Evolutionary conservation across 2,113 vertebrate species (phyloP).

Genomic region (Felis chaus): DNA sequence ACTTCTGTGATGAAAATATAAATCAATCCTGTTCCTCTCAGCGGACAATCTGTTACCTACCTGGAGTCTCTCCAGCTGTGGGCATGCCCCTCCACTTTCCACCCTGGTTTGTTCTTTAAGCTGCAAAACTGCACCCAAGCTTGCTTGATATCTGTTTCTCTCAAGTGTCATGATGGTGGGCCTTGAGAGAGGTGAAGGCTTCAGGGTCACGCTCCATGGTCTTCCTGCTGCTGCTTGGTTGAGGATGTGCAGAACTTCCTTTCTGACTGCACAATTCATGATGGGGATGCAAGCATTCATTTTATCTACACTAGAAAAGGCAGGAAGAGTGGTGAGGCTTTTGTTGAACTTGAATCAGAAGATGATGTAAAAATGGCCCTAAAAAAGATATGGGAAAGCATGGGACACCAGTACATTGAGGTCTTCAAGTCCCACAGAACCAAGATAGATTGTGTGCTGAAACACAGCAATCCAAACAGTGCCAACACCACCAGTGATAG

Average conservation of each 20-base stretch:
- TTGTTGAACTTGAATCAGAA: slow-evolving; percentile 96
- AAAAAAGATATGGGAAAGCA: slow-evolving; percentile 98
- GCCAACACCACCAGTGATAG: slow-evolving; percentile 95
- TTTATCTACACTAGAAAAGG: slow-evolving; percentile 98
- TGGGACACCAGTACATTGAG: slow-evolving; percentile 98
- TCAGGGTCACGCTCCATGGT: slow-evolving; percentile 89
- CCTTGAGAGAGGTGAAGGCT: slow-evolving; percentile 87
- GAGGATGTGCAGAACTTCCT: slow-evolving; percentile 88
- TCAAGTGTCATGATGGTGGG: slow-evolving; percentile 74
- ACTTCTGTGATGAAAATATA: neutral
- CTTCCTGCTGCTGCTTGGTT: slow-evolving; percentile 91
- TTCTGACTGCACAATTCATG: slow-evolving; percentile 93
- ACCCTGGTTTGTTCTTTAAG: slow-evolving; percentile 34
- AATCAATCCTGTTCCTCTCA: neutral
- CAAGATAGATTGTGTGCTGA: slow-evolving; percentile 99
- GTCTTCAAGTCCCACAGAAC: slow-evolving; percentile 99
- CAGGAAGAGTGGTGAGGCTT: slow-evolving; percentile 96
- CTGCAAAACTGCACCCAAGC: slow-evolving; percentile 41
- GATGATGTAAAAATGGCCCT: slow-evolving; percentile 96
- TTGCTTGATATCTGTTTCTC: slow-evolving; percentile 53
- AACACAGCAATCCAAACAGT: slow-evolving; percentile 98
- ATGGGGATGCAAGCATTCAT: slow-evolving; percentile 90
- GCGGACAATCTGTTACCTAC: neutral
- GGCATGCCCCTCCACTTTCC: neutral
- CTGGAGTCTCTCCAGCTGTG: no score